Percentiles rank a stretch among this genome's conserved stretches.
Conservation (phyloP, 1,140 invertebrate species). For the Oryzaephilus surinamensis region DNA sequence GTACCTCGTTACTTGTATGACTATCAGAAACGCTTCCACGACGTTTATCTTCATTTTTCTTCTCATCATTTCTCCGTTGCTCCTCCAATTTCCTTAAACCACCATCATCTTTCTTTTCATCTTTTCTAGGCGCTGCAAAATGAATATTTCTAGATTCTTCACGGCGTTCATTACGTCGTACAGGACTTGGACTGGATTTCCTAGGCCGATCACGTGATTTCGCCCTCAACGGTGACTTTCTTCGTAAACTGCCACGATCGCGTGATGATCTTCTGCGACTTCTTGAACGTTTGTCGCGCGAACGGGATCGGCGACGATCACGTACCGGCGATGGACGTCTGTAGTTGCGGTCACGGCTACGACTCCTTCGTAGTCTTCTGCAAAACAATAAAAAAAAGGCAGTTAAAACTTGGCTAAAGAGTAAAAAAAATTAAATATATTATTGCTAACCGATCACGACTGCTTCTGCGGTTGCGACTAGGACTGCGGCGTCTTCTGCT, state of each 20-base stretch:
- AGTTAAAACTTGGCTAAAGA: slow-evolving; percentile 1
- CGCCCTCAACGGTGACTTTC: slow-evolving; percentile 24
- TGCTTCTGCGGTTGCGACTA: slow-evolving; percentile 26
- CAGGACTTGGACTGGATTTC: slow-evolving; percentile 27
- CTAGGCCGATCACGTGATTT: slow-evolving; percentile 18
- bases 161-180: slow-evolving; percentile 7
- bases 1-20: slow-evolving; percentile 11
- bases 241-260: slow-evolving; percentile 24
- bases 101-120: slow-evolving; percentile 24
- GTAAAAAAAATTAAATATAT: slow-evolving; percentile 5
- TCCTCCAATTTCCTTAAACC: slow-evolving; percentile 22
- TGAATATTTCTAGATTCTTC: slow-evolving; percentile 26
- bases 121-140: slow-evolving; percentile 15
- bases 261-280: slow-evolving; percentile 24
- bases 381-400: slow-evolving; percentile 5
- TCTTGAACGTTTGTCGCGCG: slow-evolving; percentile 27
- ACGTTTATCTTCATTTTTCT: slow-evolving; percentile 25
- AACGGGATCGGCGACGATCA: slow-evolving; percentile 25
- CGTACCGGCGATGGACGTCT: slow-evolving; percentile 21
- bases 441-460: slow-evolving; percentile 33
- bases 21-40: slow-evolving; percentile 13
- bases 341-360: slow-evolving; percentile 24
- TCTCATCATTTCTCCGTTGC: slow-evolving; percentile 22
- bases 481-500: slow-evolving; percentile 20
- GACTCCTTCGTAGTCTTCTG: slow-evolving; percentile 25